Conservation (phyloP, 2,113 vertebrate genomes). For the Xiphophorus couchianus region DNA sequence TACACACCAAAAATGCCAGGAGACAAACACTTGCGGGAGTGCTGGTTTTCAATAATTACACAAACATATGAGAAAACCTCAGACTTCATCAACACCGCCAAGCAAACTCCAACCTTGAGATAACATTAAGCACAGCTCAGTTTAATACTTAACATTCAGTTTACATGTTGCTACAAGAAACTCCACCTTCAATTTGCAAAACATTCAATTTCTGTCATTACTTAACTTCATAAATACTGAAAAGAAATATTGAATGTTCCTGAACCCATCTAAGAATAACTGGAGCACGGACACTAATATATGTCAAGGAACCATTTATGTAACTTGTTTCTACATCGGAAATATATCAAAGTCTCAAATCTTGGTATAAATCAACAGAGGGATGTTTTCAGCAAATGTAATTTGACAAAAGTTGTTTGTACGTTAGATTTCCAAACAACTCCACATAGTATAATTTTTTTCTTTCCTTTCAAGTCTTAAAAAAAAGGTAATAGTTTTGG, state of each 20-base stretch:
- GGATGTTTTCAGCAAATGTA: background rate
- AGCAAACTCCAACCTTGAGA: conserved; percentile 11
- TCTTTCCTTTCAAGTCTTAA: background rate
- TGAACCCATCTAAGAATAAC: background rate
- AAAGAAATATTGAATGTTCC: no score
- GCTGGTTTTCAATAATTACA: background rate
- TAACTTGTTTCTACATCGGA: background rate
- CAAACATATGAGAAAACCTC: background rate
- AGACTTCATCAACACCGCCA: background rate
- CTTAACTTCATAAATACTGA: background rate
- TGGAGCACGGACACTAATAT: background rate
- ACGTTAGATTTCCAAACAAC: background rate
- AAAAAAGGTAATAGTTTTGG: background rate
- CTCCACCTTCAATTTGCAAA: no score
- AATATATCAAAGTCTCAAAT: background rate
- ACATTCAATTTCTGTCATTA: no score
- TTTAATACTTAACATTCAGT: background rate
- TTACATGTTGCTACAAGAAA: no score
- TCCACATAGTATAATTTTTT: background rate
- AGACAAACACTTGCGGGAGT: background rate
- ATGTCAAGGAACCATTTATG: background rate
- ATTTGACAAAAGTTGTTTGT: background rate
- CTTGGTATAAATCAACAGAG: background rate
- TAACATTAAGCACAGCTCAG: conserved; percentile 6
- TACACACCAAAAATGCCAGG: background rate